Conservation (phyloP, 1,140 invertebrate species). For the Chrysomallon squamiferum region DNA sequence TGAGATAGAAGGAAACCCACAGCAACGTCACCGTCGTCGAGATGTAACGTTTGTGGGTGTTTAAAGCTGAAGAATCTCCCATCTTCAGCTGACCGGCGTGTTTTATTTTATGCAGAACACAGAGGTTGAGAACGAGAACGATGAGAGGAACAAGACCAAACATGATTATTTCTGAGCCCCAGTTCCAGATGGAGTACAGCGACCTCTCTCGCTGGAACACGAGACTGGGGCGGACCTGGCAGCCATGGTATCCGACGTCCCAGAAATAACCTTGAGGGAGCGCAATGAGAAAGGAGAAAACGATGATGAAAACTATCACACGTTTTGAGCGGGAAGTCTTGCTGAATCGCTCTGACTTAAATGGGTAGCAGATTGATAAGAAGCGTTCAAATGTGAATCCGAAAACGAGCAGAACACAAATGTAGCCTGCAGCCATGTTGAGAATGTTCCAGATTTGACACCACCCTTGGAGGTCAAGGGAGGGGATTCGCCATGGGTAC, state of each 20-base stretch:
- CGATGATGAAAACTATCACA: constrained; percentile 62
- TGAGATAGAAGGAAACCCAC: constrained; percentile 53
- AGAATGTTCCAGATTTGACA: constrained; percentile 44
- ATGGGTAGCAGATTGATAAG: constrained; percentile 79
- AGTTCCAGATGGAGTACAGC: constrained; percentile 41
- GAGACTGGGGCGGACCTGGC: constrained; percentile 8
- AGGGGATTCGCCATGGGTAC: constrained; percentile 47
- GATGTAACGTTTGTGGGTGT: constrained; percentile 6
- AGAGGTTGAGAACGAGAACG: constrained; percentile 44
- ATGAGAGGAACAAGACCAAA: constrained; percentile 45
- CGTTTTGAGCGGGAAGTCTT: constrained; percentile 76
- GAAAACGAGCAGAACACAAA: constrained; percentile 62
- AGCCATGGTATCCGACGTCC: constrained; percentile 12
- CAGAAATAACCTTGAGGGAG: constrained; percentile 34
- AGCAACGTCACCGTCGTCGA: constrained; percentile 50
- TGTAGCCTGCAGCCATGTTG: constrained; percentile 45
- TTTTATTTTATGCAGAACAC: constrained; percentile 36
- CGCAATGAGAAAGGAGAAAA: constrained; percentile 21
- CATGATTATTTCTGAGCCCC: constrained; percentile 46
- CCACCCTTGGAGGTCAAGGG: constrained; percentile 31
- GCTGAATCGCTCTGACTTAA: constrained; percentile 77
- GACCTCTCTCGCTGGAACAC: background rate
- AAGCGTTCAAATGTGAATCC: constrained; percentile 87
- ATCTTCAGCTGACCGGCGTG: constrained; percentile 16
- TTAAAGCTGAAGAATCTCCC: background rate